Evolutionary conservation across 2,797 vertebrate genomes (phyloP), one percentile per base, ranked within the genome.

Genomic region (Esox masquinongy): DNA sequence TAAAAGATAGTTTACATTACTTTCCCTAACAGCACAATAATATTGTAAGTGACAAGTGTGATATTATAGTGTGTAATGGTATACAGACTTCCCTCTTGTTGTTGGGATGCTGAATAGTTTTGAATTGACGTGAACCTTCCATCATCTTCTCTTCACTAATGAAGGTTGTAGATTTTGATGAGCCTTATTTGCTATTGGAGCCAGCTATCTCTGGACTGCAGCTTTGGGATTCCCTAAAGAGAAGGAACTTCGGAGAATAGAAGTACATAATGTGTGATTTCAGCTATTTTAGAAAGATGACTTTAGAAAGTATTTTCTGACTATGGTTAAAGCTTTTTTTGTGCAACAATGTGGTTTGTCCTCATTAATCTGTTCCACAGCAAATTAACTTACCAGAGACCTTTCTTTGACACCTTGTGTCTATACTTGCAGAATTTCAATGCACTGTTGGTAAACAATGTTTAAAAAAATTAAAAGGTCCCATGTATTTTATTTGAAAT

Each of bases 181-280:
- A 90, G 88, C 83, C 92, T 89, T 89, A 87, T 85, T 92, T 92
- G 50, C 50, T 77, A 7, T 67, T 56, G 90, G 84, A 87, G 88
- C 87, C 90, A 93, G 94, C 94, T 95, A 95, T 95, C 94, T 95
- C 89, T 86, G 87, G 91, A 75, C 93, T 83, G 16, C 94, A 96
- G 94, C 91, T 93, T 87, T 76, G 72, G 80, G 90, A 87, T 93
- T 94, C 88, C 89, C 93, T 87, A 90, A 95, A 95, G 92, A 93
- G 94, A 88, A 81, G 86, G 91, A 92, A 90, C 86, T 87, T 12
- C 9, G 84, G 85, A 87, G 90, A 89, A 90, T 85, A 87, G 88
- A 85, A 78, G 43, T 74, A 77, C 77, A 77, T 85, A 89, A 86
- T 92, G 88, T 90, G 88, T 91, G 88, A 90, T 90, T 90, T 92